phyloP scores from a whole-genome alignment of 2,113 vertebrate genomes.

The Melospiza melodia region DNA sequence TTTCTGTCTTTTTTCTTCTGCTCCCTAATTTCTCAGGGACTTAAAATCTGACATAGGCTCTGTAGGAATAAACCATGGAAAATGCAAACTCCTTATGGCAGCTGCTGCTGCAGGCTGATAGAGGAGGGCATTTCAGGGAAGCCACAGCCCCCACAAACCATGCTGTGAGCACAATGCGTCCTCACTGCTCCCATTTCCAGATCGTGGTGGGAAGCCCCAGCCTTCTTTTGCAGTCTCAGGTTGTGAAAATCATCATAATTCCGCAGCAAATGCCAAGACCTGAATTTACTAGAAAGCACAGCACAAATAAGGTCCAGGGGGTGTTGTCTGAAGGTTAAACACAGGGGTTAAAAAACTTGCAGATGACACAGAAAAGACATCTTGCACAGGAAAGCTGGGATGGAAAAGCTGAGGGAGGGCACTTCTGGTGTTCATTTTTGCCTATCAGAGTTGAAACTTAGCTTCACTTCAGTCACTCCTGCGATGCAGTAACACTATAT shows the following conservation, averaged over 20 bases:
- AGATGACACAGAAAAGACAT: background rate
- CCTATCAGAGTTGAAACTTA: background rate
- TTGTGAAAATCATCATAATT: background rate
- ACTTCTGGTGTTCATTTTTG: background rate
- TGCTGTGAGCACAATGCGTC: background rate
- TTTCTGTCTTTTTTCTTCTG: background rate
- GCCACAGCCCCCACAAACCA: background rate
- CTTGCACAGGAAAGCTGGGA: background rate
- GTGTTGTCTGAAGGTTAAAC: background rate
- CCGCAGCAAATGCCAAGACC: background rate
- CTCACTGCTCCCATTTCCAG: background rate
- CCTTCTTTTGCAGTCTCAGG: background rate
- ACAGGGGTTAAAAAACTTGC: background rate
- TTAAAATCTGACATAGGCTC: background rate
- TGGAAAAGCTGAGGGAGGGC: background rate
- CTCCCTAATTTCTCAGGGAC: background rate
- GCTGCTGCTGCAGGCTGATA: background rate
- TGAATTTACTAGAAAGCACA: background rate
- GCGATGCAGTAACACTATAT: background rate
- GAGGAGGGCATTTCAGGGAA: background rate
- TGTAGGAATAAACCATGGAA: background rate
- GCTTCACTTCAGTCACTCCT: background rate
- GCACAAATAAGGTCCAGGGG: fast-evolving
- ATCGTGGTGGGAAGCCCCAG: background rate
- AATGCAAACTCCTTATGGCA: background rate